phyloP scores from a whole-genome alignment of 2,113 vertebrate species.

The Brachyhypopomus occidentalis region DNA sequence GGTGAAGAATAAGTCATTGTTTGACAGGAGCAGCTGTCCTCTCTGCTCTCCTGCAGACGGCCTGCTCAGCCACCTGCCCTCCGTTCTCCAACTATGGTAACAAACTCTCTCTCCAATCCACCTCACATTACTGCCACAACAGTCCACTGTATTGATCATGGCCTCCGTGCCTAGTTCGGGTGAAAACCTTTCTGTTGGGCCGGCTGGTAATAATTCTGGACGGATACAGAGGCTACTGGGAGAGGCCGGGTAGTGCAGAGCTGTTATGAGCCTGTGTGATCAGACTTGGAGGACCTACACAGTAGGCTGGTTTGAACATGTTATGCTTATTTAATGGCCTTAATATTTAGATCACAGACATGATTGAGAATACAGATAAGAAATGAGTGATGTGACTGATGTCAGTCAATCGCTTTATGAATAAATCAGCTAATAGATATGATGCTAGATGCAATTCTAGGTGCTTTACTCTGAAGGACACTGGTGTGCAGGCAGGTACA shows the following conservation, averaged over 20 bases:
- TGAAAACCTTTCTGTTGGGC: conserved; percentile 21
- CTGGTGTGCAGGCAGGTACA: not conserved
- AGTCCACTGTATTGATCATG: conserved; percentile 33
- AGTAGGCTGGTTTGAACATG: no score
- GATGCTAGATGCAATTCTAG: not conserved
- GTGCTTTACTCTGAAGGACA: not conserved
- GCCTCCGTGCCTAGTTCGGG: conserved; percentile 32
- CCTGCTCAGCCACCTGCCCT: conserved; percentile 59
- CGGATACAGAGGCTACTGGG: not conserved
- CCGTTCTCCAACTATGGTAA: conserved; percentile 60
- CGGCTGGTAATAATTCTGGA: not conserved
- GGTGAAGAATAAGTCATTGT: conserved; percentile 65
- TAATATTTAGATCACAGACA: no score
- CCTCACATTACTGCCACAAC: conserved; percentile 56
- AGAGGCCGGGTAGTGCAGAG: not conserved
- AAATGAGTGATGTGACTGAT: no score
- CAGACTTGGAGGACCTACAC: no score
- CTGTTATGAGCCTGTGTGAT: not conserved
- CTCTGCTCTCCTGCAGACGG: conserved; percentile 53
- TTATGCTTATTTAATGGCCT: no score
- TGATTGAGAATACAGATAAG: no score
- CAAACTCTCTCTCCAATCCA: conserved; percentile 46
- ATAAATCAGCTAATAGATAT: no score
- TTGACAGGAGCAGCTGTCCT: conserved; percentile 63
- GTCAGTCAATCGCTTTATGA: no score